Evolutionary conservation across 2,113 vertebrate genomes (phyloP), one percentile per base, ranked within the genome.

Genomic region (Sakesphorus luctuosus): DNA sequence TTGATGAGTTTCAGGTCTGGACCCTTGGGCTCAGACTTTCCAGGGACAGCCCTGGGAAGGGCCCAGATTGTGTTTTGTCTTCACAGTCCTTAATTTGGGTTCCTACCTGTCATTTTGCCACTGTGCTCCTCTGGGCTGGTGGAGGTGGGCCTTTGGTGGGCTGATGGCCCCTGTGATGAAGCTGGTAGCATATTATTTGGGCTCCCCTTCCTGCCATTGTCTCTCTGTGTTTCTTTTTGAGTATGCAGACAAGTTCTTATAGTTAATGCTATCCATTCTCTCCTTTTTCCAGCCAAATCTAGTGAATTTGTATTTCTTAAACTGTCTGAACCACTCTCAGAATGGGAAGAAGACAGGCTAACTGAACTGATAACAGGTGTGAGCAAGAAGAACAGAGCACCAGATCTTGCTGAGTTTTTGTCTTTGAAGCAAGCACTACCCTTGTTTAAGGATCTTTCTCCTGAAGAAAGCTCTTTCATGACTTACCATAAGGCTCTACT

Each of bases 301-400:
- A 95, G 47, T 86, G 98, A 98, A 93, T 98, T 98, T 83, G 23
- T 98, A 67, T 98, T 98, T 95, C 96, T 98, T 91, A 97, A 98
- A n/a, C 81, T 98, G 66, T 90, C 85, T 29, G 94, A 94, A 80
- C 93, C 95, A 55, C 86, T 97, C 79, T 86, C 93, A 69, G 92
- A 97, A 93, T 46, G 38, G 69, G 97, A 98, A 90, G 94, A 98
- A 84, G 68, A 86, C 38, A 95, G 91, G 40, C 82, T 98, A 91
- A 96, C 95, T 73, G 95, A 97, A 72, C 56, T 98, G 84, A 97
- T 98, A 91, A 90, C 81, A 43, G 53, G 65, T 95, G 95, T 98
- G 78, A 98, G 98, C 96, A 97, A 72, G 69, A 96, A 83, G 67
- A 97, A 90, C 76, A 95, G 97, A 94, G 94, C 97, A 73, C 79